These are phyloP conservation scores for Acholoe squamosa DNA, from an alignment of 2,888 invertebrate genomes.

Conservation along the genomic window DNA sequence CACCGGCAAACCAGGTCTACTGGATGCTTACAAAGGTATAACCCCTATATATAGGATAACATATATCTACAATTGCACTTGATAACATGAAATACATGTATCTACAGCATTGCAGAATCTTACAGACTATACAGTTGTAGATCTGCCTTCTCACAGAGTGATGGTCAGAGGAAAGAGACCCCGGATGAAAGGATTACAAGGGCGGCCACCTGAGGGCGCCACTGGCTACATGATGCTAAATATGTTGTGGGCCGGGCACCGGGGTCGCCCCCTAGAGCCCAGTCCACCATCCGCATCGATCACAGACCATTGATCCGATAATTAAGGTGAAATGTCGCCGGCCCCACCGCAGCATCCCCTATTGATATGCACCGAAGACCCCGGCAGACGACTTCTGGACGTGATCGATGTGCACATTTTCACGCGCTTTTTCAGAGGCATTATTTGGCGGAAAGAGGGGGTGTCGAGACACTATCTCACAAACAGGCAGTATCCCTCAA, in stretches of 20 bases:
- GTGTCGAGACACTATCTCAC: too few relatives aligned
- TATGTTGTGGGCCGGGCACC: constrained; percentile 43
- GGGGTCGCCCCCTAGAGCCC: neutral
- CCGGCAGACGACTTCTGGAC: constrained; percentile 34
- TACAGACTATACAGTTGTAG: neutral
- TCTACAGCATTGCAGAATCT: too few relatives aligned
- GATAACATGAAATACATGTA: too few relatives aligned
- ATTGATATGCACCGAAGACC: constrained; percentile 58
- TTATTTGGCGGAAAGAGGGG: constrained; percentile 33
- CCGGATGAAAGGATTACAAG: constrained; percentile 45
- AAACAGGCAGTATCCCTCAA: too few relatives aligned
- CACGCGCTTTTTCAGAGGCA: constrained; percentile 38
- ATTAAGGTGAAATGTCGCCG: constrained; percentile 52
- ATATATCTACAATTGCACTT: too few relatives aligned
- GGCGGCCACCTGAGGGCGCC: constrained; percentile 44
- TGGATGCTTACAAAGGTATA: too few relatives aligned
- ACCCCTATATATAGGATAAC: too few relatives aligned
- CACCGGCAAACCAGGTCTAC: too few relatives aligned
- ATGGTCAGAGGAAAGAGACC: neutral
- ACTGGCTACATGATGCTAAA: constrained; percentile 56
- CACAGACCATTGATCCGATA: constrained; percentile 50
- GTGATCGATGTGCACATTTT: constrained; percentile 40
- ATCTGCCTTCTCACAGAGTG: neutral
- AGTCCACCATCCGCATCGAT: constrained; percentile 32
- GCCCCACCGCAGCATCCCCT: constrained; percentile 12